phyloP scores from a whole-genome alignment of 2,113 vertebrate species.

The Genyomyrus donnyi region DNA sequence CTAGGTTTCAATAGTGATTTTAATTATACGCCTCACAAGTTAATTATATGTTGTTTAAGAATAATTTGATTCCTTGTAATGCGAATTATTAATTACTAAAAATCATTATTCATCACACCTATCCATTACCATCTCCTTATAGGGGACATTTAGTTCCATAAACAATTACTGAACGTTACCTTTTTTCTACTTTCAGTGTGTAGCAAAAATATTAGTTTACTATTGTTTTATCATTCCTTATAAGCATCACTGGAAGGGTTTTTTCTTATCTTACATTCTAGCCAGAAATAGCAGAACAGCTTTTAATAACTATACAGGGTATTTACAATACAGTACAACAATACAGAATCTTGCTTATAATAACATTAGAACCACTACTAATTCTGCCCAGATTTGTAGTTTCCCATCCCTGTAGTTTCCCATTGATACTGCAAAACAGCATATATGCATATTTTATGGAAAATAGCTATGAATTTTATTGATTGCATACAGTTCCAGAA shows the following conservation, averaged over 20 bases:
- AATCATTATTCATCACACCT: neutral
- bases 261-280: neutral
- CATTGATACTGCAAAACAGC: neutral
- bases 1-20: conserved; percentile 43
- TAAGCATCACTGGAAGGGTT: neutral
- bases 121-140: neutral
- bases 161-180: neutral
- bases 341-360: neutral
- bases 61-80: neutral
- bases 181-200: neutral
- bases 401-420: neutral
- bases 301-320: neutral
- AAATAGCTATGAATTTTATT: neutral
- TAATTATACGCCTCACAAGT: neutral
- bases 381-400: neutral
- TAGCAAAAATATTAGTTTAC: neutral
- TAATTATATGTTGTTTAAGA: neutral
- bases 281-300: neutral
- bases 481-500: neutral
- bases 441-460: neutral
- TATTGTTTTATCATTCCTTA: neutral
- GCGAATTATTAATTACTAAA: neutral
- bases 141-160: neutral
- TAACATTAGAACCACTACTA: neutral
- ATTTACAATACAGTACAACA: neutral